These are phyloP conservation scores for Drosophila rhopaloa DNA, from an alignment of 1,140 invertebrate species.

Conservation along the genomic window DNA sequence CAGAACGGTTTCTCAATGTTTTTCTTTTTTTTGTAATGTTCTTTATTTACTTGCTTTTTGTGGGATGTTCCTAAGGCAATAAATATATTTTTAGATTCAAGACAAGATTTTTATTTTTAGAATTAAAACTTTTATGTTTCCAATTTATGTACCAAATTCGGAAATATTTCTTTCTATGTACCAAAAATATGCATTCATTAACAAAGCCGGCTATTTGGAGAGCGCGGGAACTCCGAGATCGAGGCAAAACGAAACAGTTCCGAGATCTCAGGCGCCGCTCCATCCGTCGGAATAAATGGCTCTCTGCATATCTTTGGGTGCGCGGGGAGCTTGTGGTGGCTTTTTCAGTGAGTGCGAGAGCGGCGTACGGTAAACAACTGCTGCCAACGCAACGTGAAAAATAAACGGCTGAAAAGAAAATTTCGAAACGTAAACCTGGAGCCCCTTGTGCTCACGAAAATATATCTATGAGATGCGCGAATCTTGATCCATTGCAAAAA, in stretches of 20 bases:
- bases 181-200: constrained; percentile 29
- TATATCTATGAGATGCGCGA: constrained; percentile 42
- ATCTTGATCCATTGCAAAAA: constrained; percentile 31
- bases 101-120: too few relatives aligned
- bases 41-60: too few relatives aligned
- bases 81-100: too few relatives aligned
- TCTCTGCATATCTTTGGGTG: constrained; percentile 49
- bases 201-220: constrained; percentile 2
- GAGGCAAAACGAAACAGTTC: constrained; percentile 31
- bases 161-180: constrained; percentile 3
- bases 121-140: too few relatives aligned
- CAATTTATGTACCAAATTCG: not conserved
- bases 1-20: too few relatives aligned
- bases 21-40: too few relatives aligned
- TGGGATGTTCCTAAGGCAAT: too few relatives aligned
- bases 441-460: constrained; percentile 25
- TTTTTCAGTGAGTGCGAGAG: constrained; percentile 72
- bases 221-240: constrained; percentile 29
- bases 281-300: constrained; percentile 47
- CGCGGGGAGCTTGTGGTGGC: constrained; percentile 41
- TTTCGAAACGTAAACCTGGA: constrained; percentile 52
- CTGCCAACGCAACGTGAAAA: constrained; percentile 42
- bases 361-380: constrained; percentile 76
- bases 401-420: constrained; percentile 37
- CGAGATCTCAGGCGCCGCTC: constrained; percentile 31